Base-by-base conservation (phyloP, 2,113 vertebrate species). In the Manacus vitellinus region DNA sequence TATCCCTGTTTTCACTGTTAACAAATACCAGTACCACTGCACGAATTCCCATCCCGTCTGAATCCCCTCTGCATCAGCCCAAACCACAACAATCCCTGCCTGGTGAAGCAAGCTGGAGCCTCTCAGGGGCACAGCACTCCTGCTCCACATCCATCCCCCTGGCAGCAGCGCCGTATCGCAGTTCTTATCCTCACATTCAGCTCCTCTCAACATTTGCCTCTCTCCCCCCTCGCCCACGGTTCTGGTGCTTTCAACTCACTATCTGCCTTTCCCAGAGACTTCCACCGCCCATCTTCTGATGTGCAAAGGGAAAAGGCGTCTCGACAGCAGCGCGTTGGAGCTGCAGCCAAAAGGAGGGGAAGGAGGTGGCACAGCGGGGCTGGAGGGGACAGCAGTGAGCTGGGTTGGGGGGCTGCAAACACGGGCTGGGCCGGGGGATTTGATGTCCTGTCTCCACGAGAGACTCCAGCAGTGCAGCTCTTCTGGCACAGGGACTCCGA, bases 401-500 rank as follows among this genome's bases (percentile, higher is more conserved):
- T 0, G 91, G 80, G 33, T 68, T 21, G 5, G 65, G 52, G 83
- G 68, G 21, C 89, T 49, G 0, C 44, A 2, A 4, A 6, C 77
- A 0, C 39, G 41, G 0, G 37, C 37, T 1, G 20, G 0, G 17
- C 22, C 2, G 52, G 39, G 30, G 2, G 11, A 0, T 54, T 31
- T 8, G 74, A 3, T 2, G 1, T 0, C 6, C 41, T 1, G 54
- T 13, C 72, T 85, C 66, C 41, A 0, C 1, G 25, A 27, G 51
- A 35, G 33, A 1, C 39, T 33, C 80, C 28, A 0, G 63, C 62
- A 3, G 0, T 31, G 23, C 2, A 4, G 68, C 80, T 33, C 1
- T 8, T 3, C 27, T 4, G 85, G 94, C 74, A 15, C 52, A 5
- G 56, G 56, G 25, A 0, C 39, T 28, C 65, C 59, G 6, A 3